Percentiles rank a stretch among this genome's conserved stretches.
Conservation (phyloP, 2,888 invertebrate species). For the Eupithecia exiguata region DNA sequence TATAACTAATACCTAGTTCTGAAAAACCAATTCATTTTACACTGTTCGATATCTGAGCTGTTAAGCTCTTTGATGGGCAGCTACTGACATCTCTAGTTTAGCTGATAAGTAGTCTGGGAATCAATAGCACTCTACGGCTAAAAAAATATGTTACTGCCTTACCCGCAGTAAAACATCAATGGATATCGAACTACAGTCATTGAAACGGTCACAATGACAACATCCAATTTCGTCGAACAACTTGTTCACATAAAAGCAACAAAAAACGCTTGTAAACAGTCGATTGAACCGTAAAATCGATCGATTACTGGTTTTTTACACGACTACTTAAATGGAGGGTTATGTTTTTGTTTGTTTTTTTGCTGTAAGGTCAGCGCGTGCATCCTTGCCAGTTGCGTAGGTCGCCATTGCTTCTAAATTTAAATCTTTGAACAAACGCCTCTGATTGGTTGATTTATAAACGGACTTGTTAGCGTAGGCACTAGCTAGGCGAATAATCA, state of each 20-base stretch:
- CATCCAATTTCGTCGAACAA: constrained; percentile 22
- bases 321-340: constrained; percentile 29
- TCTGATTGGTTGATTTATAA: constrained; percentile 2
- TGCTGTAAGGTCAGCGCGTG: constrained; percentile 34
- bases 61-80: too few species aligned
- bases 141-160: background rate
- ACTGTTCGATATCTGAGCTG: background rate
- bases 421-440: constrained; percentile 5
- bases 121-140: background rate
- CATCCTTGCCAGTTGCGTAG: constrained; percentile 38
- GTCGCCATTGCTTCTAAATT: constrained; percentile 21
- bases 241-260: constrained; percentile 33
- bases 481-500: background rate
- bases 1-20: too few species aligned
- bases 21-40: background rate
- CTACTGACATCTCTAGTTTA: too few species aligned
- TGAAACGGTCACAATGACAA: constrained; percentile 19
- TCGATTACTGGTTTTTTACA: constrained; percentile 39
- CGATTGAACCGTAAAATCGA: constrained; percentile 45
- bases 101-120: background rate
- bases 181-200: background rate
- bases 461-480: constrained; percentile 5
- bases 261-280: constrained; percentile 40
- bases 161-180: constrained; percentile 2
- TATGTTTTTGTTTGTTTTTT: constrained; percentile 38